Base-by-base conservation (phyloP, 2,113 vertebrate species). In the Anthoscopus minutus region DNA sequence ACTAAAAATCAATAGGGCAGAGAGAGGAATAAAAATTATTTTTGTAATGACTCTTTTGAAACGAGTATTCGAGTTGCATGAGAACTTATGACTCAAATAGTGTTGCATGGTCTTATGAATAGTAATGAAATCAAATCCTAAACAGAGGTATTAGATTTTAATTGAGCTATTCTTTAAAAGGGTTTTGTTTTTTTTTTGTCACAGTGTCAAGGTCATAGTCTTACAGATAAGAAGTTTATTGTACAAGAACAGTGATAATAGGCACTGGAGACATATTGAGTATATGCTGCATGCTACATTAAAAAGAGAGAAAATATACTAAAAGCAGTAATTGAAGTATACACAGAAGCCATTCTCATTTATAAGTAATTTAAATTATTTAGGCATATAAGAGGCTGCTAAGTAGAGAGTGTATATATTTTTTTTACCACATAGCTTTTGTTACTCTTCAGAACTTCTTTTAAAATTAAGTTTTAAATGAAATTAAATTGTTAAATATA, bases 81-180 rank as follows among this genome's bases (percentile, higher is more conserved):
- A 83, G 89, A 96, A 94, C 90, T 92, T 47, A 25, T 96, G 95
- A 87, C 80, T 97, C 77, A 42, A 85, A 93, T 38, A 80, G n/a
- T 45, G 78, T 86, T 94, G 82, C 74, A 70, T 72, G 58, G 64
- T 92, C 97, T 97, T 96, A 97, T 97, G 97, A 98, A 98, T 98
- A 98, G 94, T 98, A 97, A 98, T 98, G 97, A 97, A 96, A 96
- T 96, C 93, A 97, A 98, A 97, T 96, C 95, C 96, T 97, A 97
- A 97, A 92, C 89, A 96, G 95, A 97, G 89, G 94, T 96, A 97
- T 96, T 96, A 92, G 94, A 89, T 98, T 98, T 98, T 98, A 98
- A 98, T 97, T 98, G 98, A 97, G 97, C 97, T 97, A 97, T 98
- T 97, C 96, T 98, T 98, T 97, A 97, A 98, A 98, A 93, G 76